These are phyloP conservation scores for Sinocyclocheilus anshuiensis DNA, from an alignment of 2,113 vertebrate genomes.

Conservation along the genomic window DNA sequence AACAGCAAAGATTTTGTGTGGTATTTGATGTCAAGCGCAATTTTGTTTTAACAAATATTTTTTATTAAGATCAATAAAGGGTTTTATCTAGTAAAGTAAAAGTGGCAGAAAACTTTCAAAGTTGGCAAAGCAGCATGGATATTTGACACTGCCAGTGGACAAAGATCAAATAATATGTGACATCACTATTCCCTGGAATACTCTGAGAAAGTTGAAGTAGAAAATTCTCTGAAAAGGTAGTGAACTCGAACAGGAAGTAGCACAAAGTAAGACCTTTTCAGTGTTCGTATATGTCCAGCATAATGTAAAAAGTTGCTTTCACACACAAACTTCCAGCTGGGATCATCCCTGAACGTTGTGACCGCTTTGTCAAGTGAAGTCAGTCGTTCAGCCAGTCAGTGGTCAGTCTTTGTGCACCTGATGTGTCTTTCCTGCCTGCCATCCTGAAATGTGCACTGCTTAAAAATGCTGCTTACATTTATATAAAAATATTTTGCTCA, in stretches of 20 bases:
- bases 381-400: conserved; percentile 54
- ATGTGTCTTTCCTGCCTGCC: conserved; percentile 43
- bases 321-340: conserved; percentile 56
- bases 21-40: not conserved
- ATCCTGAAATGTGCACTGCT: conserved; percentile 6
- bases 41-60: not conserved
- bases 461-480: not conserved
- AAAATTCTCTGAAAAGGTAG: conserved; percentile 54
- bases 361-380: conserved; percentile 53
- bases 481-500: conserved; percentile 6
- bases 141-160: conserved; percentile 72
- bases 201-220: conserved; percentile 66
- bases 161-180: conserved; percentile 69
- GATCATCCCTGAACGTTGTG: conserved; percentile 77
- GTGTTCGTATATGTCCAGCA: conserved; percentile 61
- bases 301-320: conserved; percentile 59
- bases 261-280: conserved; percentile 56
- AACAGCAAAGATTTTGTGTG: not conserved
- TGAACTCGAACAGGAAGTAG: conserved; percentile 63
- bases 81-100: conserved; percentile 31
- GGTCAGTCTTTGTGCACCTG: not conserved
- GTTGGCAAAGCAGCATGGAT: conserved; percentile 72
- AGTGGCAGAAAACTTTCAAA: conserved; percentile 65
- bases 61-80: not conserved
- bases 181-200: conserved; percentile 63